A percentile compares a stretch with the other conserved stretches of the same genome.
These are phyloP conservation scores for Proterorhinus semilunaris DNA, from an alignment of 2,113 vertebrate genomes.

Conservation along the genomic window DNA sequence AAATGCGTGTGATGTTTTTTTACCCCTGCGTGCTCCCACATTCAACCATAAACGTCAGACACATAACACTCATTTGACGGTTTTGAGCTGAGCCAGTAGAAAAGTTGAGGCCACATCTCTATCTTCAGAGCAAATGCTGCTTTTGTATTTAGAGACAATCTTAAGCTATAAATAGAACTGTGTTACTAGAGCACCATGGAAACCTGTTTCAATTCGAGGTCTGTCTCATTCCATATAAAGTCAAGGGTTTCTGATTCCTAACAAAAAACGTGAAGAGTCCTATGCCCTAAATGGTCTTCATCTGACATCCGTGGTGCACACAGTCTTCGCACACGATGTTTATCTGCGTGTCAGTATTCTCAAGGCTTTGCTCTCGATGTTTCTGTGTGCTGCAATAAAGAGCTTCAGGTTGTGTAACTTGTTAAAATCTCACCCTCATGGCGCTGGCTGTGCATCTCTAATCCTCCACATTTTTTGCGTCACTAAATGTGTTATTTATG, in stretches of 20 bases:
- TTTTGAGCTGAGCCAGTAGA: constrained; percentile 1
- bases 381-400: constrained; percentile 33
- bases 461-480: constrained; percentile 6
- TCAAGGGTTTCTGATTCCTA: constrained; percentile 17
- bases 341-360: constrained; percentile 26
- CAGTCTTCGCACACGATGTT: constrained; percentile 18
- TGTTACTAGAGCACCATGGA: constrained; percentile 26
- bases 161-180: constrained; percentile 51
- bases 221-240: constrained; percentile 20
- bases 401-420: constrained; percentile 16
- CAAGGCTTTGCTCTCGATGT: constrained; percentile 12
- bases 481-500: neutral
- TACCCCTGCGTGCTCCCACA: constrained; percentile 26
- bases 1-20: neutral
- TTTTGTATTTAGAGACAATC: constrained; percentile 31
- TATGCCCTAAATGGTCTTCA: neutral
- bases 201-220: constrained; percentile 40
- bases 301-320: constrained; percentile 24
- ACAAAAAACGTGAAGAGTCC: no score
- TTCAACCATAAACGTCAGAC: constrained; percentile 19
- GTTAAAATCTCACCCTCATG: constrained; percentile 10
- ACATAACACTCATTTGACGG: constrained; percentile 25
- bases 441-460: constrained; percentile 5
- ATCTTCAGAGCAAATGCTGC: neutral
- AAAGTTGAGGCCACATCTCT: constrained; percentile 38